phyloP scores from a whole-genome alignment of 2,113 vertebrate genomes.

The Nicator chloris region DNA sequence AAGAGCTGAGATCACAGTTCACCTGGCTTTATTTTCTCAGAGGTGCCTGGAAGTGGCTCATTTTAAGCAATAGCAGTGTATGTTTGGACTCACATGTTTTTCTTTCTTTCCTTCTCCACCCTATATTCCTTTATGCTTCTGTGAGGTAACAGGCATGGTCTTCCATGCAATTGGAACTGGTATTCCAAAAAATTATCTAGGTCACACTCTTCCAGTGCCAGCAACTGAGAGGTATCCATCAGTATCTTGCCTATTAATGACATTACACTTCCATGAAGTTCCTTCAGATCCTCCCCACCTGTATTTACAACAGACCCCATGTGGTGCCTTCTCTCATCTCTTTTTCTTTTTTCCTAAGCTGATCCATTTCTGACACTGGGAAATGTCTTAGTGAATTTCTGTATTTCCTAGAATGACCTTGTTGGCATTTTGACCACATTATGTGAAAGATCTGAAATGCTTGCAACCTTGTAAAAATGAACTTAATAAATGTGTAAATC shows the following conservation, averaged over 20 bases:
- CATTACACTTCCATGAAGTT: not conserved
- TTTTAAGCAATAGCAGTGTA: not conserved
- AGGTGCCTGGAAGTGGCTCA: not conserved
- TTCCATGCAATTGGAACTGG: not conserved
- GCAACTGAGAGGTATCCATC: not conserved
- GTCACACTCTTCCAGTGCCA: not conserved
- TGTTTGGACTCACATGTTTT: not conserved
- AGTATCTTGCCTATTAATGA: not conserved
- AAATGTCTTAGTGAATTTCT: not conserved
- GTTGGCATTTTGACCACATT: not conserved
- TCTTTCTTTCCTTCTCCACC: not conserved
- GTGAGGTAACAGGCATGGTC: not conserved
- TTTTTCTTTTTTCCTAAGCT: not conserved
- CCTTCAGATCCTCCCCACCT: not conserved
- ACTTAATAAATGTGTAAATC: slow-evolving; percentile 69
- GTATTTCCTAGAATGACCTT: slow-evolving; percentile 41
- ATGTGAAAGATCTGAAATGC: not conserved
- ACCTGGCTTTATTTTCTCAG: not conserved
- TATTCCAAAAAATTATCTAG: not conserved
- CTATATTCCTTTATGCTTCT: not conserved
- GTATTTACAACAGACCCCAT: not conserved
- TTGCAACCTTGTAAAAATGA: slow-evolving; percentile 23
- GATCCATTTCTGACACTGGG: not conserved
- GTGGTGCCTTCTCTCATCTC: not conserved
- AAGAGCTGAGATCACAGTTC: not conserved